Evolutionary conservation across 2,113 vertebrate species (phyloP).

Genomic region (Ceyx cyanopectus): DNA sequence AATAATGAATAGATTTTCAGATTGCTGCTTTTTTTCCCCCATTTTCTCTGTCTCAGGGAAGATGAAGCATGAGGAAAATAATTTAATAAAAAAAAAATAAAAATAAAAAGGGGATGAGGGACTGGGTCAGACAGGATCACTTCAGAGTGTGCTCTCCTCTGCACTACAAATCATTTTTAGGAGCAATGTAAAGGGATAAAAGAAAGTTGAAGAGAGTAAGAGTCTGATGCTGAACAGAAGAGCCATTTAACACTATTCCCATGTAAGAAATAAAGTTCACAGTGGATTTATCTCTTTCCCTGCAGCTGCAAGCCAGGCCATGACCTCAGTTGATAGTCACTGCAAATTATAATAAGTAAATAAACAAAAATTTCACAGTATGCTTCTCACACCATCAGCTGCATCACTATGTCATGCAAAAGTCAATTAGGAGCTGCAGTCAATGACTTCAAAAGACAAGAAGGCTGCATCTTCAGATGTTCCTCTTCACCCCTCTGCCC

Average conservation of each 20-base stretch:
- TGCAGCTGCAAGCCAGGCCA: background rate
- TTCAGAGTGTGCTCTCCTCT: accelerated
- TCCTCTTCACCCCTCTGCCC: background rate
- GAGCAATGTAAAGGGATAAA: background rate
- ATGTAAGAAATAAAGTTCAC: background rate
- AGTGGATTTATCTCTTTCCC: background rate
- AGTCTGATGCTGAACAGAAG: background rate
- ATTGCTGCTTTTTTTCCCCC: background rate
- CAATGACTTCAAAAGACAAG: background rate
- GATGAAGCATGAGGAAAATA: background rate
- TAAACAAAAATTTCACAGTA: background rate
- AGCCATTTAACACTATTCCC: background rate
- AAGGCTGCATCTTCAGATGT: background rate
- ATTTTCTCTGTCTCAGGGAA: background rate
- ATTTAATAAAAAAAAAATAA: background rate
- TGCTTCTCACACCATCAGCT: background rate
- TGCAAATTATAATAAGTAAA: background rate
- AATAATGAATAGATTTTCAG: background rate
- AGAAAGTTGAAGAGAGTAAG: background rate
- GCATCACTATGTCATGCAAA: background rate
- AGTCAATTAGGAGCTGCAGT: background rate
- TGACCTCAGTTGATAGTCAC: background rate
- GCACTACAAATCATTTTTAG: background rate
- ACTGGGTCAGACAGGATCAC: background rate
- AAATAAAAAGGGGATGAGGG: background rate